A percentile compares a stretch with the other conserved stretches of the same genome.
These are phyloP conservation scores for Falco novaeseelandiae DNA, from an alignment of 2,797 vertebrate species.

Conservation along the genomic window DNA sequence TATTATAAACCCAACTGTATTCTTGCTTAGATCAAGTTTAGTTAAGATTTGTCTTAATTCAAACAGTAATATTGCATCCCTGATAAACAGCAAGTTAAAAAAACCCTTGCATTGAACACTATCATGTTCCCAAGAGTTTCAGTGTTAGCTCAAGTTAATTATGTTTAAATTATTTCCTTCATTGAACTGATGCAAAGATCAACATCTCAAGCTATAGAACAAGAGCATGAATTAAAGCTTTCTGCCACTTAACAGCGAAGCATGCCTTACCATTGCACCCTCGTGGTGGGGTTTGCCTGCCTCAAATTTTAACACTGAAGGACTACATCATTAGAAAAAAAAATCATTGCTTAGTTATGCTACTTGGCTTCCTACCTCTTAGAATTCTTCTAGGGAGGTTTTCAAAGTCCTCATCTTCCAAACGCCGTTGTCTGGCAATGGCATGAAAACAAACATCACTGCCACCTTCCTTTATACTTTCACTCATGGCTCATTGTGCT, in stretches of 20 bases:
- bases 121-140: not conserved
- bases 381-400: not conserved
- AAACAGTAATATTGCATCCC: not conserved
- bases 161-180: constrained; percentile 11
- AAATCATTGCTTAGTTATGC: not conserved
- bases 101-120: not conserved
- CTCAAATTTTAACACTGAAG: not conserved
- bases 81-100: not conserved
- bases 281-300: not conserved
- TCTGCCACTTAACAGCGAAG: not conserved
- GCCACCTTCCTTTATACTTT: not conserved
- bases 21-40: constrained; percentile 7
- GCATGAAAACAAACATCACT: not conserved
- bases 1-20: not conserved
- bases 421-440: not conserved
- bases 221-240: not conserved
- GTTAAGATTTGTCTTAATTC: constrained; percentile 30
- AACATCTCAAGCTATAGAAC: not conserved
- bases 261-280: not conserved
- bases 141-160: constrained; percentile 28
- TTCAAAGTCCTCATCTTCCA: not conserved
- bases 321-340: not conserved
- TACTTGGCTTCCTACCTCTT: not conserved
- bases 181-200: not conserved
- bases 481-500: not conserved